Evolutionary conservation across 2,113 vertebrate species (phyloP), one percentile per base, ranked within the genome.

Genomic region (Rhinolophus ferrumequinum): DNA sequence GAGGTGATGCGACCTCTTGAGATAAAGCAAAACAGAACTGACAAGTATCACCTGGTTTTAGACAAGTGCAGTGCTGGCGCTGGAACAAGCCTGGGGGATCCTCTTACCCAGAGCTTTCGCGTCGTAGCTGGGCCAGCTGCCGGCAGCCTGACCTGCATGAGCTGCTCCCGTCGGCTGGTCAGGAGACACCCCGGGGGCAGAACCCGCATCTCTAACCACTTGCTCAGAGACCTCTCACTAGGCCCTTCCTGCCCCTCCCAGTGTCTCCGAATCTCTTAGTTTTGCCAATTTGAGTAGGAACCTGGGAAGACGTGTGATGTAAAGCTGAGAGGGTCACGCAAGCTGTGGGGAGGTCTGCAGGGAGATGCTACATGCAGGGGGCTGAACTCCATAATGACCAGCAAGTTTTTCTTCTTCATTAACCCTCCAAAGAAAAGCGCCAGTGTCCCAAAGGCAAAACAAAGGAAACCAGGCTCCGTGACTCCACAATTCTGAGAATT

Each of bases 401-500:
- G 19, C 24, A 47, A 2, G 28, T 13, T 14, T 24, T 2, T 30
- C 2, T 75, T 35, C 41, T 88, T 16, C 60, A 15, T 7, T 5
- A 52, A 16, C 58, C 16, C 62, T 56, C 44, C 54, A 6, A 0
- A n/a, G 35, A 18, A 33, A 24, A 41, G 21, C 28, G 0, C 7
- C 38, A 11, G 21, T 14, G 6, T 33, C 30, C 81, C 18, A 8
- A 0, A 14, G 28, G 33, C 38, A 26, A 52, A 28, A 22, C 28
- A 1, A 26, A 22, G 52, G 72, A 56, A 41, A 18, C 0, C 1
- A 0, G 10, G 12, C 47, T 3, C 2, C 0, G 1, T 19, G 26
- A 69, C 10, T 0, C 15, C 0, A 0, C 0, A 2, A 1, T 3
- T 38, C 81, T 35, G 64, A 4, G 28, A 1, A 33, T 2, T 38